These are phyloP conservation scores for Sebastes minor DNA, from an alignment of 2,797 vertebrate species.

Conservation along the genomic window DNA sequence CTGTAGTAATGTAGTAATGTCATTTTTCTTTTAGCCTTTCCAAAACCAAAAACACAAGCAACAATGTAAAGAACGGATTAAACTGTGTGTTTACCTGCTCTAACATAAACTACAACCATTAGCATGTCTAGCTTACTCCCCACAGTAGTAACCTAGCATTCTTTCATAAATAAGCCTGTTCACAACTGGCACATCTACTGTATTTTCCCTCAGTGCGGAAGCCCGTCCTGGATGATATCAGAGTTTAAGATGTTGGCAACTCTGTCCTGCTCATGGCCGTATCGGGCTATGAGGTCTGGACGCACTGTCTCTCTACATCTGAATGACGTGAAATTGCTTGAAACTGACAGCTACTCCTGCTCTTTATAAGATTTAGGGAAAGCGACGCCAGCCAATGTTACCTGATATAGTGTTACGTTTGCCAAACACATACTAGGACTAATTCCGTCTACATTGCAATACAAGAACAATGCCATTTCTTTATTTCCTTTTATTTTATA, in stretches of 20 bases:
- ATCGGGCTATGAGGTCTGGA: too few species aligned
- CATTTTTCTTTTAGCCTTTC: too few species aligned
- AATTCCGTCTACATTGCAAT: not conserved
- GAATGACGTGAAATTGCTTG: too few species aligned
- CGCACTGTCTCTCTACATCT: too few species aligned
- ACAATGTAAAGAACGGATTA: not conserved
- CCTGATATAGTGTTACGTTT: not conserved
- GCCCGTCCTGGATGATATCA: not conserved
- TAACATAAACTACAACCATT: too few species aligned
- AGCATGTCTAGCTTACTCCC: not conserved
- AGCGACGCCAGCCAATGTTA: not conserved
- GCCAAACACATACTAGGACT: not conserved
- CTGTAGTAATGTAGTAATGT: too few species aligned
- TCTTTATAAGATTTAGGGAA: not conserved
- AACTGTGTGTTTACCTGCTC: accelerated
- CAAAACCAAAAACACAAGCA: not conserved
- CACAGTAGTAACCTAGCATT: not conserved
- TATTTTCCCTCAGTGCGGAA: not conserved
- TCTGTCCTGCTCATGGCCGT: too few species aligned
- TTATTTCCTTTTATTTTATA: not conserved
- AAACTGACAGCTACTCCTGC: too few species aligned
- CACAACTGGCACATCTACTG: not conserved
- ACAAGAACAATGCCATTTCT: not conserved
- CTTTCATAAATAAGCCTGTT: not conserved
- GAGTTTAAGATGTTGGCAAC: too few species aligned